Base-by-base conservation (phyloP, 2,888 invertebrate species). In the Ceriagrion tenellum region DNA sequence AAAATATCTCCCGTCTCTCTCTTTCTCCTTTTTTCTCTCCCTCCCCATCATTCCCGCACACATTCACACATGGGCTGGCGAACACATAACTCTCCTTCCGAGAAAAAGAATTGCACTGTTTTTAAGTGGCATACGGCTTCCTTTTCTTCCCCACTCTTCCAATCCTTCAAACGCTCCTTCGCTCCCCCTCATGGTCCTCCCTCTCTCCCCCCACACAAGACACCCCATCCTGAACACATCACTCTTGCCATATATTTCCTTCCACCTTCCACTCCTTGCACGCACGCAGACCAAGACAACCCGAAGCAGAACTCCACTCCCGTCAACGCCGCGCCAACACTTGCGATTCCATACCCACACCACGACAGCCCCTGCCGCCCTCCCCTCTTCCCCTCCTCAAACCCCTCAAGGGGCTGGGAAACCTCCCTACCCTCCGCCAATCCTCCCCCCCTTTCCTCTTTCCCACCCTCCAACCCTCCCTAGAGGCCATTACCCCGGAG, bases 401-500 rank as follows among this genome's bases (percentile, higher is more conserved):
- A 6, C 59, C 4, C 59, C 20, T 4, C 1, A 59, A 20, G 59
- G 59, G 59, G 12, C 59, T 59, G 59, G 59, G 20, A 8, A 69
- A 69, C 89, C 47, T 4, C 55, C 26, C 89, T 40, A 23, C 89
- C 89, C 16, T 26, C 23, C 55, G 0, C 26, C 89, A 23, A 4
- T 89, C 55, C 89, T 13, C 40, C 89, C 47, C 55, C 47, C 26
- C 89, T 12, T 16, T 6, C 47, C 47, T 13, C 18, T n/a, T 20
- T 89, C 55, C 13, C 55, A 35, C 26, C 89, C 89, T 40, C 89
- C 55, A 4, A 23, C 47, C n/a, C n/a, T 55, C 89, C 55, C 89
- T 40, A 89, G 89, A 55, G 89, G 89, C 89, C 89, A 89, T 89
- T 89, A 89, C 89, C 89, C 89, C 55, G 89, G 55, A 89, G 89